These are phyloP conservation scores for Drosophila baimaii DNA, from an alignment of 1,140 invertebrate genomes.

Conservation along the genomic window DNA sequence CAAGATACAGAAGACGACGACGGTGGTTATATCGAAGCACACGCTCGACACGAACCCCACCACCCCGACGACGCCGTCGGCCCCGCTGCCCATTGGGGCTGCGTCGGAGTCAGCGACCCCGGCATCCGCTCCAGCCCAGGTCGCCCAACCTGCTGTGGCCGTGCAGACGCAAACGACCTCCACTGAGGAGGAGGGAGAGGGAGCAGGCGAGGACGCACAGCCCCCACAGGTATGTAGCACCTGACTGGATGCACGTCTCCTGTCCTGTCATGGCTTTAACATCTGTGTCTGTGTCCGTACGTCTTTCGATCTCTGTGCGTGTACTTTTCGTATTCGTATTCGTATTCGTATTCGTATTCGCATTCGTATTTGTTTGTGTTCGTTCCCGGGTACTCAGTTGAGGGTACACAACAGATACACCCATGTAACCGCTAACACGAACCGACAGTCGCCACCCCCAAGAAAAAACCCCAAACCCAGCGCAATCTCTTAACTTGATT, in stretches of 20 bases:
- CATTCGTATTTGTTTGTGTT: slow-evolving; percentile 33
- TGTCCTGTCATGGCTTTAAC: slow-evolving; percentile 54
- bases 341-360: no score
- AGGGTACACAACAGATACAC: slow-evolving; percentile 21
- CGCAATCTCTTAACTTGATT: slow-evolving; percentile 51
- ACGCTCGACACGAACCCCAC: slow-evolving; percentile 87
- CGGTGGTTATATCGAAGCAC: slow-evolving; percentile 97
- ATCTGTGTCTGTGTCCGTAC: slow-evolving; percentile 26
- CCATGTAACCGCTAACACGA: slow-evolving; percentile 55
- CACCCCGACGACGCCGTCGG: slow-evolving; percentile 66
- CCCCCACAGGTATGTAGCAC: slow-evolving; percentile 77
- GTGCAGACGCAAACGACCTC: slow-evolving; percentile 55
- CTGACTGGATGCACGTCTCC: slow-evolving; percentile 57
- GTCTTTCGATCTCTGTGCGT: slow-evolving; percentile 61
- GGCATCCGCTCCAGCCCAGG: slow-evolving; percentile 31
- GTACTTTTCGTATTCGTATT: slow-evolving; percentile 43
- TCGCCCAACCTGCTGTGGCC: slow-evolving; percentile 21
- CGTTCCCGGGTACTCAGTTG: slow-evolving; percentile 1
- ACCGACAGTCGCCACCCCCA: slow-evolving; percentile 37
- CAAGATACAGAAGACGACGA: slow-evolving; percentile 93
- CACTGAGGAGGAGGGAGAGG: slow-evolving; percentile 13
- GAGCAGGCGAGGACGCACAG: slow-evolving; percentile 47
- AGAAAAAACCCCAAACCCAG: slow-evolving; percentile 23
- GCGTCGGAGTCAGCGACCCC: slow-evolving; percentile 49
- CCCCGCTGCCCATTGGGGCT: slow-evolving; percentile 44